Percentiles rank a stretch among this genome's conserved stretches.
These are phyloP conservation scores for Drosophila seguyi DNA, from an alignment of 1,140 invertebrate species.

Conservation along the genomic window DNA sequence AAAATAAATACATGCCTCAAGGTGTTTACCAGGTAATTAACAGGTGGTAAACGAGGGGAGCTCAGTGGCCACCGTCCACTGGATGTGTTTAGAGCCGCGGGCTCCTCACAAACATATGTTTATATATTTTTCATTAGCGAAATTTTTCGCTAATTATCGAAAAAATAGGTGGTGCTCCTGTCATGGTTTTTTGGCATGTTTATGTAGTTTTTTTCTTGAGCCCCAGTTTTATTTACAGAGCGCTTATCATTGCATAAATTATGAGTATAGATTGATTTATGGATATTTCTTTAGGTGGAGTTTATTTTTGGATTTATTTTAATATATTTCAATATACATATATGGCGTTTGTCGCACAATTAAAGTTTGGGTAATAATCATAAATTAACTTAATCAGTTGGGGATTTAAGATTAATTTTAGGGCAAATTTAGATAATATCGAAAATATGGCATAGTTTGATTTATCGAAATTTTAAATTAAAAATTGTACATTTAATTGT, in stretches of 20 bases:
- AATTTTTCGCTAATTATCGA: constrained; percentile 10
- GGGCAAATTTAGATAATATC: neutral
- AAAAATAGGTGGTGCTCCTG: neutral
- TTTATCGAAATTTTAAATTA: too few relatives aligned
- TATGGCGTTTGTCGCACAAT: neutral
- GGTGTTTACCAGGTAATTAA: constrained; percentile 68
- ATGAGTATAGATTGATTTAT: neutral
- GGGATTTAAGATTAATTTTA: neutral
- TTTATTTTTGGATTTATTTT: neutral
- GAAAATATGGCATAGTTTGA: too few relatives aligned
- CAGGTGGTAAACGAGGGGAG: constrained; percentile 20
- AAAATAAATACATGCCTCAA: constrained; percentile 49
- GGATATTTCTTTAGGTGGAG: neutral
- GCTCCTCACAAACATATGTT: neutral
- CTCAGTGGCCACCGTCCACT: neutral
- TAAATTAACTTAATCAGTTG: neutral
- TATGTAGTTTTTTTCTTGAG: constrained; percentile 6
- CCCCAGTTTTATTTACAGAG: neutral
- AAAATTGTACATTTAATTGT: too few relatives aligned
- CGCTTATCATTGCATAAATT: constrained; percentile 2
- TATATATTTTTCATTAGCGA: constrained; percentile 28
- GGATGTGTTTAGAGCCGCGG: constrained; percentile 3
- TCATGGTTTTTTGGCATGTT: neutral
- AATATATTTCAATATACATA: neutral
- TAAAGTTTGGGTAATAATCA: neutral